Conservation (phyloP, 2,113 vertebrate genomes). For the Callorhinus ursinus region DNA sequence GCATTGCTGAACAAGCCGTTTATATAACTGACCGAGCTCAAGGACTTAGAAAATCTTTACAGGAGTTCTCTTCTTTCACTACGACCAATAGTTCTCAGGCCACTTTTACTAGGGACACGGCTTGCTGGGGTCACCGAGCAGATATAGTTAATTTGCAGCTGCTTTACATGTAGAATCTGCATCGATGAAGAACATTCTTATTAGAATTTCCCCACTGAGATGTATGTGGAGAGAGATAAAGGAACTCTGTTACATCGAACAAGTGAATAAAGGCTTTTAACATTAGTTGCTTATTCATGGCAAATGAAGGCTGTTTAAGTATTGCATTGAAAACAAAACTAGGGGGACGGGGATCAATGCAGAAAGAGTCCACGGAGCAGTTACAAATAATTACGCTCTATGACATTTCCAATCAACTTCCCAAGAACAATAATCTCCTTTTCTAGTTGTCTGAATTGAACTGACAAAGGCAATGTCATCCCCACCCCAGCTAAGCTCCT, state of each 20-base stretch:
- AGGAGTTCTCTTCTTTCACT: background rate
- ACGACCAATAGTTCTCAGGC: background rate
- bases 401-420: background rate
- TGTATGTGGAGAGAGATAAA: background rate
- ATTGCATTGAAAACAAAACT: background rate
- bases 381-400: background rate
- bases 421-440: background rate
- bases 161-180: background rate
- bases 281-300: slow-evolving; percentile 25
- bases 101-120: background rate
- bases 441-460: background rate
- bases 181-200: background rate
- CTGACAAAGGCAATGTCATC: background rate
- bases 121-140: background rate
- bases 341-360: background rate
- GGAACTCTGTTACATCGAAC: slow-evolving; percentile 6
- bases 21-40: background rate
- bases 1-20: background rate
- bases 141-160: slow-evolving; percentile 25
- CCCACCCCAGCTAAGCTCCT: background rate
- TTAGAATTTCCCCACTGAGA: slow-evolving; percentile 16
- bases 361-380: background rate
- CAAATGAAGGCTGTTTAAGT: slow-evolving; percentile 17
- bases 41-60: slow-evolving; percentile 11
- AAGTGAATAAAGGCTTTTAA: slow-evolving; percentile 35